These are phyloP conservation scores for Pipistrellus nathusii DNA, from an alignment of 2,797 vertebrate genomes.

Conservation along the genomic window DNA sequence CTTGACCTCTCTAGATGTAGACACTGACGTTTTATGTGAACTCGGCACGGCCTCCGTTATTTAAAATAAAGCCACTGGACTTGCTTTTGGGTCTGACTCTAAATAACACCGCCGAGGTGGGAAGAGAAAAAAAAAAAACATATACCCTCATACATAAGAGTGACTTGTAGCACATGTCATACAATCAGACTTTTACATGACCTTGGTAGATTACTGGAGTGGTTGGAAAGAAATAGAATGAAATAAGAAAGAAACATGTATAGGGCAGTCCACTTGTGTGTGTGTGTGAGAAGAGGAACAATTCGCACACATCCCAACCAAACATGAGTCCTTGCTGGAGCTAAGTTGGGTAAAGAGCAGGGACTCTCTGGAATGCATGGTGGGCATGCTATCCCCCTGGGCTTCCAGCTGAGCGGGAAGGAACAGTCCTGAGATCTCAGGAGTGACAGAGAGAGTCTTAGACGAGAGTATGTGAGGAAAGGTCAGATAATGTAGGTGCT, in stretches of 20 bases:
- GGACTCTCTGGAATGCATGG: rapidly evolving
- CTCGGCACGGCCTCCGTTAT: not conserved
- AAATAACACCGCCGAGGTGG: not conserved
- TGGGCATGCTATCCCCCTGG: too few relatives aligned
- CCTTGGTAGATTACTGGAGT: not conserved
- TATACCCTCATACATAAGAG: not conserved
- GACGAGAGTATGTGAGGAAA: not conserved
- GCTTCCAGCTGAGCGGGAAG: too few relatives aligned
- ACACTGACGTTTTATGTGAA: not conserved
- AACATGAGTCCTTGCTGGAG: not conserved
- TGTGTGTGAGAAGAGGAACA: not conserved
- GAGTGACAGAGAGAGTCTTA: not conserved
- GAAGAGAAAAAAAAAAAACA: not conserved
- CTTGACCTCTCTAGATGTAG: not conserved
- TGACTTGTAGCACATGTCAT: not conserved
- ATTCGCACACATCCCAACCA: not conserved
- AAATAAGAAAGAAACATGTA: not conserved
- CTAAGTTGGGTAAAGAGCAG: not conserved
- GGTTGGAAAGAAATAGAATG: not conserved
- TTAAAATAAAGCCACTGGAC: conserved; percentile 27
- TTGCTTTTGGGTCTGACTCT: not conserved
- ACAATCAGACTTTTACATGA: not conserved
- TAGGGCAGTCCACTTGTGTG: not conserved
- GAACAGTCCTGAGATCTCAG: not conserved
- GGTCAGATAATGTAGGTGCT: not conserved